Evolutionary conservation across 1,140 invertebrate genomes (phyloP).

Genomic region (Linepithema humile): DNA sequence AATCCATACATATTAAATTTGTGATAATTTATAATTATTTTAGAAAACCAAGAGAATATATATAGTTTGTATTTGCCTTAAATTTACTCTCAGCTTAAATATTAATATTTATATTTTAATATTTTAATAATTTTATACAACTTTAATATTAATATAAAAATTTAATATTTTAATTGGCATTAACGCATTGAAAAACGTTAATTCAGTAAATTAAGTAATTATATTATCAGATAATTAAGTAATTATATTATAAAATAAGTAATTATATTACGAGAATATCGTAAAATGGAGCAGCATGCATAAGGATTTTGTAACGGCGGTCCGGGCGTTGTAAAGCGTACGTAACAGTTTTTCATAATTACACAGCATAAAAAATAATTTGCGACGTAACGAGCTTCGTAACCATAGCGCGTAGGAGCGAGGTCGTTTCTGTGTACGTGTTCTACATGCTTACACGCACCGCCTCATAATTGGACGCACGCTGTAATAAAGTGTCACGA

Average conservation of each 20-base stretch:
- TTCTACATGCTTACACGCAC: slow-evolving; percentile 46
- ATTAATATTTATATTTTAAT: too few relatives aligned
- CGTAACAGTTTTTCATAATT: slow-evolving; percentile 56
- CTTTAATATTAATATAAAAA: not conserved
- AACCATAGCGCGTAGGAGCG: slow-evolving; percentile 1
- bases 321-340: slow-evolving; percentile 33
- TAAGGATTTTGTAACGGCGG: slow-evolving; percentile 23
- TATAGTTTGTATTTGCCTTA: too few relatives aligned
- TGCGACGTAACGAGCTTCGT: slow-evolving; percentile 45
- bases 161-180: slow-evolving; percentile 22
- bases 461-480: slow-evolving; percentile 42
- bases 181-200: not conserved
- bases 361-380: slow-evolving; percentile 50
- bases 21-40: too few relatives aligned
- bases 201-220: slow-evolving; percentile 42
- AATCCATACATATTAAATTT: too few relatives aligned
- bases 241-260: too few relatives aligned
- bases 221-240: too few relatives aligned
- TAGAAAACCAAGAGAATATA: too few relatives aligned
- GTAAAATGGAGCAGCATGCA: slow-evolving; percentile 27
- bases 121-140: too few relatives aligned
- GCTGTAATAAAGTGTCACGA: slow-evolving; percentile 66
- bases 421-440: not conserved
- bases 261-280: slow-evolving; percentile 33
- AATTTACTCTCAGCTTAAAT: too few relatives aligned